phyloP scores from a whole-genome alignment of 2,888 invertebrate genomes.

The Eupeodes luniger region DNA sequence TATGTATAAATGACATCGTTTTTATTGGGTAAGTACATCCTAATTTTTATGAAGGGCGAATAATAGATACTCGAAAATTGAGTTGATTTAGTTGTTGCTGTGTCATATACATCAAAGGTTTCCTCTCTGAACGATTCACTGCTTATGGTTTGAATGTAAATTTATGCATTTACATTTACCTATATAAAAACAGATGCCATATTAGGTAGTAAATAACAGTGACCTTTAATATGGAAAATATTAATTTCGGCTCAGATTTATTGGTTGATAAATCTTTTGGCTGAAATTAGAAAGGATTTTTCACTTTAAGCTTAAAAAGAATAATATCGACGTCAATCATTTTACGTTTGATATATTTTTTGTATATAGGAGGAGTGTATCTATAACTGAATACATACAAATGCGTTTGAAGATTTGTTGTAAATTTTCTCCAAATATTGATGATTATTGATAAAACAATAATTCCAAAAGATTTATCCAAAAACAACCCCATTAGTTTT shows the following conservation, averaged over 20 bases:
- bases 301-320: not conserved
- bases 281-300: not conserved
- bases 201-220: constrained; percentile 35
- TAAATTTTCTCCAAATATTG: too few species aligned
- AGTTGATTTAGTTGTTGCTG: not conserved
- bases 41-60: constrained; percentile 30
- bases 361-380: too few species aligned
- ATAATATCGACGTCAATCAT: not conserved
- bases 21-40: constrained; percentile 68
- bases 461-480: too few species aligned
- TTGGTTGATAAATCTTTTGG: not conserved
- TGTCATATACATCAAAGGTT: not conserved
- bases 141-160: constrained; percentile 9
- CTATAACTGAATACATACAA: too few species aligned
- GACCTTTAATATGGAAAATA: constrained; percentile 8
- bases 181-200: constrained; percentile 3
- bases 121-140: not conserved
- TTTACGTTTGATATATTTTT: too few species aligned
- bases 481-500: too few species aligned
- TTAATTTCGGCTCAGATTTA: not conserved
- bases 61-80: constrained; percentile 15
- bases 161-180: not conserved
- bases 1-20: constrained; percentile 51
- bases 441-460: too few species aligned
- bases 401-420: too few species aligned